Percentiles rank a stretch among this genome's conserved stretches.
phyloP scores from a whole-genome alignment of 1,140 invertebrate species.

The Anagrus nilaparvatae region DNA sequence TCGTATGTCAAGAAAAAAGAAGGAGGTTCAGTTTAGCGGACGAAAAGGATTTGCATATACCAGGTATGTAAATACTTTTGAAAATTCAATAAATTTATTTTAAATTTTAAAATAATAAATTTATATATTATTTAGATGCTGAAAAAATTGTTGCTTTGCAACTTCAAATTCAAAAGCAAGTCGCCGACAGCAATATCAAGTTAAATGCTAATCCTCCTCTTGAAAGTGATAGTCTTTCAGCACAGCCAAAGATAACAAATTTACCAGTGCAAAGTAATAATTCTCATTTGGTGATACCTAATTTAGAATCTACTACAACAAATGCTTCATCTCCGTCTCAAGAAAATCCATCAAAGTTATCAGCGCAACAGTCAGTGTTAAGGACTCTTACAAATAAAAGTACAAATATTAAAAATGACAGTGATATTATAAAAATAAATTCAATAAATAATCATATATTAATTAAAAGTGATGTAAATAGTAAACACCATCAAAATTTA shows the following conservation, averaged over 20 bases:
- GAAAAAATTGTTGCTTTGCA: slow-evolving; percentile 32
- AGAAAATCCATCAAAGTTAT: no score
- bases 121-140: slow-evolving; percentile 30
- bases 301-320: no score
- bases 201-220: slow-evolving; percentile 19
- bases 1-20: slow-evolving; percentile 36
- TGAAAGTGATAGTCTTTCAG: slow-evolving; percentile 22
- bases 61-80: slow-evolving; percentile 24
- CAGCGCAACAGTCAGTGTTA: no score
- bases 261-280: slow-evolving; percentile 14
- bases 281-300: no score
- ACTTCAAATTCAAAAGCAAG: slow-evolving; percentile 28
- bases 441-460: no score
- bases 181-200: slow-evolving; percentile 22
- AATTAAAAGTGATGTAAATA: no score
- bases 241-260: slow-evolving; percentile 22
- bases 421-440: no score
- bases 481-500: no score
- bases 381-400: no score
- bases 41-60: slow-evolving; percentile 38
- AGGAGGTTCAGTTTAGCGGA: slow-evolving; percentile 38
- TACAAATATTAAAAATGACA: no score
- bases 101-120: slow-evolving; percentile 2
- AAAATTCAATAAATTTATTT: slow-evolving; percentile 1
- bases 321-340: no score